Base-by-base conservation (phyloP, 2,113 vertebrate genomes). In the Neogobius melanostomus region DNA sequence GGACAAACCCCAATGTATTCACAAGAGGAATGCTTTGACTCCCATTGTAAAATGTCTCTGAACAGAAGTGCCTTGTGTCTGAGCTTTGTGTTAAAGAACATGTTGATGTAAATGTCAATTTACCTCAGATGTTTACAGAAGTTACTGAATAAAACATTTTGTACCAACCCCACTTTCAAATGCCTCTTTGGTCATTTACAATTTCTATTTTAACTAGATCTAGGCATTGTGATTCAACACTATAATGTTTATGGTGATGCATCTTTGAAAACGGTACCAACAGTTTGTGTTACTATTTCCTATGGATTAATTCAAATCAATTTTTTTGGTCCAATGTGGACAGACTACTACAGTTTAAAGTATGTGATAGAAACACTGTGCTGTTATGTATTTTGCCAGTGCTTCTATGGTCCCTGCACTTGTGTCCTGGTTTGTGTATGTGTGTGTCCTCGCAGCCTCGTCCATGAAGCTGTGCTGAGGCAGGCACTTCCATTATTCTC, bases 121-220 rank as follows among this genome's bases (percentile, higher is more conserved):
- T 95, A 95, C 93, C 92, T 95, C 93, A 94, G 88, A 93, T 94
- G 92, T 94, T 94, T 94, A 94, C 89, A 94, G 92, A 93, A 84
- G 80, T 94, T 88, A 93, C 89, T 93, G 91, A 95, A 96, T 95
- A 95, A 93, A 95, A 82, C 90, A 56, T 95, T 96, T 94, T 95
- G 93, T 95, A 95, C 91, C 85, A 88, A 87, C 88, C 28, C 6
- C 62, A 21, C 51, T 60, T 56, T 48, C 48, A 43, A 47, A 74
- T 14, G 48, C 10, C 6, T 11, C 0, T 66, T 64, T 68, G 54
- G 9, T 50, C 51, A 47, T 65, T 51, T 53, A 43, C n/a, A 0
- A 8, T 42, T 66, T 14, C 15, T 14, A n/a, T 54, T 59, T 6
- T 6, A 51, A 15, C 49, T 11, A 14, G 15, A 14, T 2, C 28